These are phyloP conservation scores for Rhopalosiphum nymphaeae DNA, from an alignment of 2,888 invertebrate species.

Conservation along the genomic window DNA sequence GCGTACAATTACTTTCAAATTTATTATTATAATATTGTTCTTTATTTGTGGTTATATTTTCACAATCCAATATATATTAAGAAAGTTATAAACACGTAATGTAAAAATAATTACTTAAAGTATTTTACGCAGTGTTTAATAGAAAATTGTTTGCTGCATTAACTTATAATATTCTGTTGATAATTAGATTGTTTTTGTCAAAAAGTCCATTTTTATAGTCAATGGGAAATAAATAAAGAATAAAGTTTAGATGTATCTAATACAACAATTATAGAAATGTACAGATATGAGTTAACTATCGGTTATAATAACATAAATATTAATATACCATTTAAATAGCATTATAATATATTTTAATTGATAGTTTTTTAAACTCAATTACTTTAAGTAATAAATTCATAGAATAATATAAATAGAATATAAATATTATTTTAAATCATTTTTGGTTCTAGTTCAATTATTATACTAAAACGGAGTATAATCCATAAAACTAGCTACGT, in stretches of 20 bases:
- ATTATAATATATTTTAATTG: neutral
- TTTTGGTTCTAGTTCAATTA: neutral
- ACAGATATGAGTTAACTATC: neutral
- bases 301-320: neutral
- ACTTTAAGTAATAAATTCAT: neutral
- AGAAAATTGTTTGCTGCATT: neutral
- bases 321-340: neutral
- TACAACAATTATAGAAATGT: neutral
- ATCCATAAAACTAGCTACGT: neutral
- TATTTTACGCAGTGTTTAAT: neutral
- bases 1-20: neutral
- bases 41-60: neutral
- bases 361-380: neutral
- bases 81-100: neutral
- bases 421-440: neutral
- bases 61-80: neutral
- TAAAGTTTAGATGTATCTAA: neutral
- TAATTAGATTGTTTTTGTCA: neutral
- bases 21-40: slow-evolving; percentile 16
- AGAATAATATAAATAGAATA: neutral
- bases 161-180: neutral
- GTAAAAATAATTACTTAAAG: slow-evolving; percentile 13
- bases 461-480: neutral
- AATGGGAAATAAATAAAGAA: neutral
- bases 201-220: neutral